phyloP scores from a whole-genome alignment of 2,888 invertebrate species.

The Mactromeris polynyma region DNA sequence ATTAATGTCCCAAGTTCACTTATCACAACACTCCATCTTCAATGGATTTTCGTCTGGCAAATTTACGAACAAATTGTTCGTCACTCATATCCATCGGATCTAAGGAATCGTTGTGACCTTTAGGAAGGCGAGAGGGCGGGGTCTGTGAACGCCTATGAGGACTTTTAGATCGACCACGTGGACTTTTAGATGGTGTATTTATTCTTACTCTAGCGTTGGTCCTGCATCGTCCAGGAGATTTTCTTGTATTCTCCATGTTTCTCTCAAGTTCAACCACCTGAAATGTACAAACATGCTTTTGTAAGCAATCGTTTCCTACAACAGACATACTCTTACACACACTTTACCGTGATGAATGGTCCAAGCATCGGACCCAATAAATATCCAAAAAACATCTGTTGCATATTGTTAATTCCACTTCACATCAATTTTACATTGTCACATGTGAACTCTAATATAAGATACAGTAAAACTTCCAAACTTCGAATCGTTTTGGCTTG shows the following conservation, averaged over 20 bases:
- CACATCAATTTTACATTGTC: too few relatives aligned
- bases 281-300: not conserved
- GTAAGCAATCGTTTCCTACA: not conserved
- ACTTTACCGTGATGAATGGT: too few relatives aligned
- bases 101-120: conserved; percentile 71
- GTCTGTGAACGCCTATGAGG: conserved; percentile 65
- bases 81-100: conserved; percentile 77
- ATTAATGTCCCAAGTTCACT: not conserved
- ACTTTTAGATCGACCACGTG: conserved; percentile 46
- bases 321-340: not conserved
- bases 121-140: conserved; percentile 68
- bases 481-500: too few relatives aligned
- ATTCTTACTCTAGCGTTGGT: conserved; percentile 32
- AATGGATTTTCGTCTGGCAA: conserved; percentile 57
- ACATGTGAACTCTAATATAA: too few relatives aligned
- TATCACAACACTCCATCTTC: conserved; percentile 46
- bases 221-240: conserved; percentile 61
- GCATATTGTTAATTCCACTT: too few relatives aligned
- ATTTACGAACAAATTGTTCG: conserved; percentile 78
- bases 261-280: conserved; percentile 73
- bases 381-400: too few relatives aligned
- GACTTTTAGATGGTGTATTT: conserved; percentile 48
- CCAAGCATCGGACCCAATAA: too few relatives aligned
- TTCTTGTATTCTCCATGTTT: conserved; percentile 70
- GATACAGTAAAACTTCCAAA: too few relatives aligned